Evolutionary conservation across 2,113 vertebrate genomes (phyloP), one percentile per base, ranked within the genome.

Genomic region (Clarias magur): DNA sequence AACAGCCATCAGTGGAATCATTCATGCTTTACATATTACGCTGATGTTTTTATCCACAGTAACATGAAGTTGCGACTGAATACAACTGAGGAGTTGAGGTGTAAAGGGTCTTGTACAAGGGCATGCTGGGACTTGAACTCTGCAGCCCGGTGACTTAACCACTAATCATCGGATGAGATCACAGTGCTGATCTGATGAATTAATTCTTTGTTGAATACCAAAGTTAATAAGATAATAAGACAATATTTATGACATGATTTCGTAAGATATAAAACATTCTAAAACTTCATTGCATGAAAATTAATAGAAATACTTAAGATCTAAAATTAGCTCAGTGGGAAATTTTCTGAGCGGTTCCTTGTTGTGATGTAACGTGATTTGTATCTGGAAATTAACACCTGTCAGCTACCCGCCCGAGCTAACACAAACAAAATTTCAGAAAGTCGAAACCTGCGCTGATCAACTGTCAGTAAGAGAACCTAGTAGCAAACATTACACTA

Each of bases 401-500:
- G 83, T 83, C 89, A 88, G 56, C 82, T 60, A 79, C 72, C 7
- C 17, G 27, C 21, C 54, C 56, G 38, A 25, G 81, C 53, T 82
- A 60, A 70, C 21, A 21, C 25, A 70, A 79, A 67, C 75, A 63
- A 56, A 65, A 62, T 11, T 48, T n/a, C 5, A 53, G 67, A 73
- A 83, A 56, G 80, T 53, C 4, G 27, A 83, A 75, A 80, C 80
- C 42, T 75, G 85, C 34, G 2, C 25, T 38, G 21, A 82, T 80
- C 15, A n/a, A 82, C 25, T 68, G 72, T n/a, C 73, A 84, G 42
- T 53, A 25, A 57, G 11, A 12, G 57, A 85, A 88, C 23, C 68
- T 75, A 57, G 82, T 87, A 67, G 87, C 80, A 70, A 86, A 81
- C 68, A 53, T 60, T 86, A 84, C 84, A 73, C 84, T 17, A 57